Evolutionary conservation across 2,797 vertebrate genomes (phyloP).

Genomic region (Linurgus olivaceus): DNA sequence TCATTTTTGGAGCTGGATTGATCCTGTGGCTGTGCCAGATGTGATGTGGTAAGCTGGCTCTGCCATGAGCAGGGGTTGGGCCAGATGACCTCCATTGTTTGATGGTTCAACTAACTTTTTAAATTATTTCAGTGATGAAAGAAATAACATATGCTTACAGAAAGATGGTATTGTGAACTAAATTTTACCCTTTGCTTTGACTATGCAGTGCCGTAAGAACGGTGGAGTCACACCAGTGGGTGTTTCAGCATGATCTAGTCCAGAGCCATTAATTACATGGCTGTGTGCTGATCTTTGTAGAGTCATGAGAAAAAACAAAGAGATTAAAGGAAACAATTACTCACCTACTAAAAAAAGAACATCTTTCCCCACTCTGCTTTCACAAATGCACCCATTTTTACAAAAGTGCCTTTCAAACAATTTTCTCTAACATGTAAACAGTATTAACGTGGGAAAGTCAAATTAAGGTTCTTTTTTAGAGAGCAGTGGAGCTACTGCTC

Average conservation of each 20-base stretch:
- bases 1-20: background rate
- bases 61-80: background rate
- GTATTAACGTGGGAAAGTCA: background rate
- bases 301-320: conserved; percentile 13
- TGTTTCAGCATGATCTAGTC: background rate
- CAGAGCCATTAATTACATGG: conserved; percentile 28
- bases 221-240: background rate
- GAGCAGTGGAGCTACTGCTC: background rate
- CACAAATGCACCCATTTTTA: background rate
- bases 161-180: background rate
- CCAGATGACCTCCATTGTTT: background rate
- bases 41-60: background rate
- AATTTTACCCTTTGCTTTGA: background rate
- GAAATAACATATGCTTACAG: background rate
- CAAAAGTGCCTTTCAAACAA: background rate
- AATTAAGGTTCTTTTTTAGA: background rate
- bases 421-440: background rate
- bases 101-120: background rate
- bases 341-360: conserved; percentile 10
- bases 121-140: background rate
- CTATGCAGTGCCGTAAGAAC: background rate
- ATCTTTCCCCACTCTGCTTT: background rate
- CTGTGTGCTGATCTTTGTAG: background rate
- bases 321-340: conserved; percentile 41
- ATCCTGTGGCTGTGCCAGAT: background rate